Evolutionary conservation across 1,140 invertebrate genomes (phyloP).

Genomic region (Meloidogyne floridensis): DNA sequence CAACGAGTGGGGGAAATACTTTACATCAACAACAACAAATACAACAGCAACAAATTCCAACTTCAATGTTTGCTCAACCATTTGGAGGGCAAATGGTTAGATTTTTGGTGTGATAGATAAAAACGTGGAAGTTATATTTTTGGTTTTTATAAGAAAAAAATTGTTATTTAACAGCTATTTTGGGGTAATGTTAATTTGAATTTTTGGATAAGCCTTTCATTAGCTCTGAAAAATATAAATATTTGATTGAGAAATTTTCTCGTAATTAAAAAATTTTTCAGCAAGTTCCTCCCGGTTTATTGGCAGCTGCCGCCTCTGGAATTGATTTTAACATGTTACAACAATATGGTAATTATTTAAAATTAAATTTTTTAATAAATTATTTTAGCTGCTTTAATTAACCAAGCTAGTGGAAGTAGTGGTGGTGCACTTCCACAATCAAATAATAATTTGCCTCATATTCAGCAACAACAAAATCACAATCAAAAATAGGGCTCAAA

Average conservation of each 20-base stretch:
- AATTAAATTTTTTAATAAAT: background rate
- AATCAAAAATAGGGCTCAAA: conserved; percentile 14
- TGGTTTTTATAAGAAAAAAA: background rate
- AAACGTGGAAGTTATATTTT: too few relatives aligned
- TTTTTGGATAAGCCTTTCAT: too few relatives aligned
- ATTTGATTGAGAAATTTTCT: background rate
- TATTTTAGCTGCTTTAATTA: conserved; percentile 19
- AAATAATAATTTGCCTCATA: background rate
- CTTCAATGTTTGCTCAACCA: conserved; percentile 2
- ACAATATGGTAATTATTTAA: conserved; percentile 17
- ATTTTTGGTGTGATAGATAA: background rate
- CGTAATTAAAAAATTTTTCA: background rate
- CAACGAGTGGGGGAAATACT: background rate
- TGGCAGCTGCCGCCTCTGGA: conserved; percentile 10
- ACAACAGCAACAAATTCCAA: conserved; percentile 16
- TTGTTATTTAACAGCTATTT: too few relatives aligned
- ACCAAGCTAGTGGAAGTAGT: background rate
- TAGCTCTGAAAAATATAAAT: background rate
- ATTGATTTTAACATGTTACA: conserved; percentile 22
- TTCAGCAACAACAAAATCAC: conserved; percentile 16
- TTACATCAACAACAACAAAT: conserved; percentile 12
- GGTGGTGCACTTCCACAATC: background rate
- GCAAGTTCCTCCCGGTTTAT: conserved; percentile 4
- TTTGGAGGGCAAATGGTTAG: background rate
- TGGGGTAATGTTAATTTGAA: too few relatives aligned